A percentile compares a stretch with the other conserved stretches of the same genome.
These are phyloP conservation scores for Leucophenga varia DNA, from an alignment of 1,140 invertebrate genomes.

Conservation along the genomic window DNA sequence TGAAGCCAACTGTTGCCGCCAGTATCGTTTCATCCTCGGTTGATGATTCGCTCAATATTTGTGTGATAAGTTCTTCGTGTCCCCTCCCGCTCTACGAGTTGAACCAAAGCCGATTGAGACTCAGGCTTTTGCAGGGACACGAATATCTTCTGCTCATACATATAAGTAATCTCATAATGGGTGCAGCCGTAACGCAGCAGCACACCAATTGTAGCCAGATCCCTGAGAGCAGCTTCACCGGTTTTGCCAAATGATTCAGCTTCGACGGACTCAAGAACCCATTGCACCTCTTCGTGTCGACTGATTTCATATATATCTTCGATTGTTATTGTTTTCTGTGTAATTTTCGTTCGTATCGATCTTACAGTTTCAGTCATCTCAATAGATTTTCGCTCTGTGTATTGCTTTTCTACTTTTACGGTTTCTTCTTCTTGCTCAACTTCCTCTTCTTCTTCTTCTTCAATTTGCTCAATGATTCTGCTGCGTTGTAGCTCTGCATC, in stretches of 20 bases:
- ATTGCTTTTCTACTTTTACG: conserved; percentile 18
- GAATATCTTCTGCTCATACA: conserved; percentile 76
- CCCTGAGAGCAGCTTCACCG: conserved; percentile 74
- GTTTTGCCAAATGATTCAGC: conserved; percentile 74
- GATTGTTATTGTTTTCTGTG: conserved; percentile 37
- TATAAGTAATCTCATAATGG: conserved; percentile 73
- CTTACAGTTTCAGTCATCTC: conserved; percentile 43
- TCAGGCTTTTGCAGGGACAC: conserved; percentile 74
- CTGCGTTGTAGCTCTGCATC: conserved; percentile 35
- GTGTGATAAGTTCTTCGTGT: conserved; percentile 73
- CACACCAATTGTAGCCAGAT: conserved; percentile 79
- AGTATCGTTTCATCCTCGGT: conserved; percentile 72
- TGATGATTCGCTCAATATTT: conserved; percentile 77
- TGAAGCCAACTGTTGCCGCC: conserved; percentile 76
- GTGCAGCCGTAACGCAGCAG: conserved; percentile 73
- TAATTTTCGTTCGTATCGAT: conserved; percentile 46
- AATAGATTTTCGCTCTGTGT: conserved; percentile 30
- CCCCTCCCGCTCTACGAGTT: conserved; percentile 79
- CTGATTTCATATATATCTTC: conserved; percentile 45
- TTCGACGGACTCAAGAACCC: conserved; percentile 71
- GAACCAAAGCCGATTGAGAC: conserved; percentile 78
- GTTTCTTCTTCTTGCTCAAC: conserved; percentile 33
- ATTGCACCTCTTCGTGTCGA: conserved; percentile 66
- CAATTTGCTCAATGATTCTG: conserved; percentile 52
- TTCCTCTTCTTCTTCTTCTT: no score